phyloP scores from a whole-genome alignment of 2,888 invertebrate species.

The Carcina quercana region DNA sequence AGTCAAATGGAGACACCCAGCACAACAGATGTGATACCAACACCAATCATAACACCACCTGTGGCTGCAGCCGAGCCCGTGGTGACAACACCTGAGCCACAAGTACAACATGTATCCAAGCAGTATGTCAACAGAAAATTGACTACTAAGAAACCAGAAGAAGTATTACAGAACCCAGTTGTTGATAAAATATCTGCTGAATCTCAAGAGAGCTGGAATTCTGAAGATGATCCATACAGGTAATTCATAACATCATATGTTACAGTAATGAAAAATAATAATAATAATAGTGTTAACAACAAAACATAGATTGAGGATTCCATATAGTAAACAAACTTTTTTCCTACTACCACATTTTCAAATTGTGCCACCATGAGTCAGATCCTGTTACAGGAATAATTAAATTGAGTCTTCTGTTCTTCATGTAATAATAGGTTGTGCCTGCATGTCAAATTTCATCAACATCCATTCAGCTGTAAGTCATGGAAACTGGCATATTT shows the following conservation, averaged over 20 bases:
- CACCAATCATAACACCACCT: constrained; percentile 24
- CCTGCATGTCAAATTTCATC: too few species aligned
- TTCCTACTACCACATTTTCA: too few species aligned
- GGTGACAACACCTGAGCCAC: constrained; percentile 41
- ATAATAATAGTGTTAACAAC: too few species aligned
- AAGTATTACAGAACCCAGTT: constrained; percentile 22
- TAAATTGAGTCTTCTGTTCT: too few species aligned
- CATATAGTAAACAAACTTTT: too few species aligned
- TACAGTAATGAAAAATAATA: too few species aligned
- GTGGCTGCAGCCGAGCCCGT: constrained; percentile 21
- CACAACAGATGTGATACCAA: constrained; percentile 22
- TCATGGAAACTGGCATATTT: too few species aligned
- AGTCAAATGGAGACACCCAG: constrained; percentile 52
- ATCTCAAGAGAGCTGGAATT: constrained; percentile 80
- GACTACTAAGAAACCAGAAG: constrained; percentile 41
- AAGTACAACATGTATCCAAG: constrained; percentile 40
- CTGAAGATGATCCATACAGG: constrained; percentile 95
- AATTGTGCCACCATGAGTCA: too few species aligned
- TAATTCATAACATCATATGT: constrained; percentile 24
- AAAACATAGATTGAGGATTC: too few species aligned
- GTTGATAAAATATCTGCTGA: constrained; percentile 63
- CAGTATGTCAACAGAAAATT: constrained; percentile 56
- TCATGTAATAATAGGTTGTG: too few species aligned
- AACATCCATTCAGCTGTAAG: too few species aligned
- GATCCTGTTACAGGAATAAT: too few species aligned